Percentiles rank a stretch among this genome's conserved stretches.
Evolutionary conservation across 2,888 invertebrate species (phyloP).

Genomic region (Notodromas monacha): DNA sequence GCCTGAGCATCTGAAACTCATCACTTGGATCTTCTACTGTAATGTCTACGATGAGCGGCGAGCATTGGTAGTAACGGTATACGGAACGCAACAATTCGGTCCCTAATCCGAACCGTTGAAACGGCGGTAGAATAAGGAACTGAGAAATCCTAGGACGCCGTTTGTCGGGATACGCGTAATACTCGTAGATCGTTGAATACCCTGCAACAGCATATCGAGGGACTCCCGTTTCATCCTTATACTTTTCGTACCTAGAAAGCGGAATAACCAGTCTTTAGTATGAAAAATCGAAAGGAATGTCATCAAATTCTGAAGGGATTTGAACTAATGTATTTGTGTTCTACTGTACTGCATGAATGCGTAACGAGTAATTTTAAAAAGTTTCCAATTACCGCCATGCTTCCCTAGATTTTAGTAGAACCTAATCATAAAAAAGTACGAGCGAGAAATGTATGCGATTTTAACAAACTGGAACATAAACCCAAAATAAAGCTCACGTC

Average conservation of each 20-base stretch:
- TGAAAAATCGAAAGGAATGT: too few species aligned
- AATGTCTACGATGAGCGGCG: conserved; percentile 27
- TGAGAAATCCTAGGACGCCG: conserved; percentile 69
- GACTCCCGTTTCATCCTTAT: conserved; percentile 15
- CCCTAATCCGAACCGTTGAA: conserved; percentile 51
- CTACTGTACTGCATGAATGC: not conserved
- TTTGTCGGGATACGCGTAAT: conserved; percentile 64
- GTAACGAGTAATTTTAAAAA: too few species aligned
- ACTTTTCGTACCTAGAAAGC: conserved; percentile 17
- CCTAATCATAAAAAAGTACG: too few species aligned
- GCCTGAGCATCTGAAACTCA: conserved; percentile 55
- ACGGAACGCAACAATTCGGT: conserved; percentile 33
- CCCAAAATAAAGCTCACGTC: too few species aligned
- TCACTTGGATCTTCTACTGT: conserved; percentile 83
- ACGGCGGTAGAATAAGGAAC: conserved; percentile 66
- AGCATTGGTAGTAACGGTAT: conserved; percentile 22
- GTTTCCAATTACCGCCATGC: too few species aligned
- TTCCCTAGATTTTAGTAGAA: too few species aligned
- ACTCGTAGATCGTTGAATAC: conserved; percentile 68
- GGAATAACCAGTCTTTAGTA: too few species aligned
- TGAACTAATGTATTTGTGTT: too few species aligned
- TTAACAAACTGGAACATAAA: too few species aligned
- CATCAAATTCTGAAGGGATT: too few species aligned
- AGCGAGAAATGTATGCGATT: too few species aligned
- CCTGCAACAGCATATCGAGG: conserved; percentile 40